These are phyloP conservation scores for Lophius piscatorius DNA, from an alignment of 2,113 vertebrate species.

Conservation along the genomic window DNA sequence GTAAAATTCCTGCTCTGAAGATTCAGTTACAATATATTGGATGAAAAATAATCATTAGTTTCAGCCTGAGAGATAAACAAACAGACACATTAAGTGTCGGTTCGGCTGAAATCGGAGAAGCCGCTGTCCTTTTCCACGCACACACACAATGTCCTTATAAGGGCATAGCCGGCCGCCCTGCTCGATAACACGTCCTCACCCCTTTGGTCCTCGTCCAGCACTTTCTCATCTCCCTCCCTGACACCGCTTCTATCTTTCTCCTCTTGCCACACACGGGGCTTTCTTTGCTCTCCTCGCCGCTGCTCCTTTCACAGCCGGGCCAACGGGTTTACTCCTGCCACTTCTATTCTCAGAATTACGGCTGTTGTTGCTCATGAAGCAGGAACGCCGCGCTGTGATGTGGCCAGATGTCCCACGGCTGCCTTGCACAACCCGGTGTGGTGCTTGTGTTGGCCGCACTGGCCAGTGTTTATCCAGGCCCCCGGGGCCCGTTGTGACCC, in stretches of 20 bases:
- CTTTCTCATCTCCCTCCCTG: slow-evolving; percentile 20
- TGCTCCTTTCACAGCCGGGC: slow-evolving; percentile 30
- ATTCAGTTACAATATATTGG: too few relatives aligned
- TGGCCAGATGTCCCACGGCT: slow-evolving; percentile 63
- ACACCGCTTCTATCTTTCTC: slow-evolving; percentile 19
- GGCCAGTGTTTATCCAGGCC: slow-evolving; percentile 60
- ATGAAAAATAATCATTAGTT: neutral
- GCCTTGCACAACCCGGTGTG: slow-evolving; percentile 62
- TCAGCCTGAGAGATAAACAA: neutral
- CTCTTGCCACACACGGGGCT: slow-evolving; percentile 19
- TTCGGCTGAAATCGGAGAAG: slow-evolving; percentile 6
- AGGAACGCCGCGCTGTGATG: slow-evolving; percentile 57
- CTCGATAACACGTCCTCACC: slow-evolving; percentile 26
- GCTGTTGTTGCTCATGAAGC: slow-evolving; percentile 66
- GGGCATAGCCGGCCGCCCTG: slow-evolving; percentile 31
- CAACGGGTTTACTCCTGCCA: slow-evolving; percentile 40
- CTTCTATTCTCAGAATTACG: slow-evolving; percentile 63
- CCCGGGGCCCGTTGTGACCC: slow-evolving; percentile 46
- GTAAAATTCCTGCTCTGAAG: too few relatives aligned
- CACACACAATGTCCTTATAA: slow-evolving; percentile 42
- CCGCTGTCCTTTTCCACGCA: slow-evolving; percentile 5
- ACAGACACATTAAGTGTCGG: too few relatives aligned
- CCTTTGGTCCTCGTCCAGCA: slow-evolving; percentile 35
- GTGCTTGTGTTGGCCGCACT: slow-evolving; percentile 60
- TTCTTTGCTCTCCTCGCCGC: slow-evolving; percentile 16